Evolutionary conservation across 37 sponge, comb jelly and placozoan species (phyloP), one percentile per base, ranked within the genome.

Genomic region (Cliona cf. orientalis): DNA sequence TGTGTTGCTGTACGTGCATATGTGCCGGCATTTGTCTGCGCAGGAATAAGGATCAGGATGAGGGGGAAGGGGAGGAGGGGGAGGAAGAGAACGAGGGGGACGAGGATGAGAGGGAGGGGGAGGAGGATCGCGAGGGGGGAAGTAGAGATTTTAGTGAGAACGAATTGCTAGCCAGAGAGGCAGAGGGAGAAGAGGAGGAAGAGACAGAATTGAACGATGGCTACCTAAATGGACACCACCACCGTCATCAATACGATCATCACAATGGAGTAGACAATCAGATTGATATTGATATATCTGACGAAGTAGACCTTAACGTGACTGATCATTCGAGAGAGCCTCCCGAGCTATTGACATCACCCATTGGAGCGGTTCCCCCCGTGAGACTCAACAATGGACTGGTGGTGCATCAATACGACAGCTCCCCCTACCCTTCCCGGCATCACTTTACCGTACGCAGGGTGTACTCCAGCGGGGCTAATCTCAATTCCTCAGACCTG

Each of bases 1-100:
- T 78, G 29, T 44, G 74, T 4, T 80, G 81, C 36, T 90, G 90
- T 42, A 44, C 72, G 31, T 90, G 85, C 40, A 56, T 68, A 29
- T 84, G 85, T 58, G 60, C 38, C 41, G 79, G 76, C 0, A 9
- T 78, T 14, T 84, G 80, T 44, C 19, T 65, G 2, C 26, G 36
- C n/a, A n/a, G n/a, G n/a, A n/a, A n/a, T n/a, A n/a, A 66, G 12
- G 56, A 65, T 46, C 26, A 56, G 5, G 1, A 65, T 49, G 49
- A 44, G 46, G 31, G 32, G 23, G 79, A 23, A 5, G 32, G 53
- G 42, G 79, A 44, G n/a, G n/a, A n/a, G n/a, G 3, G 5, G 26
- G 14, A 11, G 17, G 11, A 11, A 17, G 55, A 49, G 14, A n/a
- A n/a, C n/a, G n/a, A n/a, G n/a, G 40, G 36, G 12, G 56, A 65